Conservation (phyloP, 2,113 vertebrate genomes). For the Tragelaphus buxtoni region DNA sequence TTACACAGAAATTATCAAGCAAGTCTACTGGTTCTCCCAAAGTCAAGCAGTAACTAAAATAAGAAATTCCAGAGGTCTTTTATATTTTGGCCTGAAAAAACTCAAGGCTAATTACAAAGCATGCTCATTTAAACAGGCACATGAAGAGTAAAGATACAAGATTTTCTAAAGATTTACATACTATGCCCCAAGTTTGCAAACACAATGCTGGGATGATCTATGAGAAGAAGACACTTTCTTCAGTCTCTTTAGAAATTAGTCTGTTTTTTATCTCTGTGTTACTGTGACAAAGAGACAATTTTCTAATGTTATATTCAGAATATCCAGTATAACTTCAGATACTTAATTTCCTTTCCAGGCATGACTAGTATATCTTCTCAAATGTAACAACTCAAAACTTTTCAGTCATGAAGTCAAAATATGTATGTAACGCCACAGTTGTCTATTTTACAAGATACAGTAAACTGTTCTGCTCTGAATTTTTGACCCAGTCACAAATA, state of each 20-base stretch:
- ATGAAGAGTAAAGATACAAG: background rate
- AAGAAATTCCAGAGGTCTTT: background rate
- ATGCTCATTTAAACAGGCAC: background rate
- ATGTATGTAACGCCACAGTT: background rate
- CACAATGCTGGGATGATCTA: background rate
- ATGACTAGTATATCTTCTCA: slow-evolving; percentile 6
- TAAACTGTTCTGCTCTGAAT: background rate
- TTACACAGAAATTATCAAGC: background rate
- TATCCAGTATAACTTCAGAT: background rate
- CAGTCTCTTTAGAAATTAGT: background rate
- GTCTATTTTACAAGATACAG: background rate
- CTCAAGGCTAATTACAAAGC: background rate
- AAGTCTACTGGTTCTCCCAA: background rate
- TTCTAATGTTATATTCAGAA: background rate
- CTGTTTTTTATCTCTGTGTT: background rate
- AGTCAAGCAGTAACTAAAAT: background rate
- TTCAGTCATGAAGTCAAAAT: slow-evolving; percentile 5
- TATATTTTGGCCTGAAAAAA: background rate
- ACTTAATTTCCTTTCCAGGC: background rate
- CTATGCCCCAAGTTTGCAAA: background rate
- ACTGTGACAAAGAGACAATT: background rate
- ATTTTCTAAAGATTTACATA: background rate
- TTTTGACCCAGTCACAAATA: background rate
- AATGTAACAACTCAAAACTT: background rate
- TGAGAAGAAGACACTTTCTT: background rate